Base-by-base conservation (phyloP, 2,888 invertebrate species). In the Pristionchus maxplancki region DNA sequence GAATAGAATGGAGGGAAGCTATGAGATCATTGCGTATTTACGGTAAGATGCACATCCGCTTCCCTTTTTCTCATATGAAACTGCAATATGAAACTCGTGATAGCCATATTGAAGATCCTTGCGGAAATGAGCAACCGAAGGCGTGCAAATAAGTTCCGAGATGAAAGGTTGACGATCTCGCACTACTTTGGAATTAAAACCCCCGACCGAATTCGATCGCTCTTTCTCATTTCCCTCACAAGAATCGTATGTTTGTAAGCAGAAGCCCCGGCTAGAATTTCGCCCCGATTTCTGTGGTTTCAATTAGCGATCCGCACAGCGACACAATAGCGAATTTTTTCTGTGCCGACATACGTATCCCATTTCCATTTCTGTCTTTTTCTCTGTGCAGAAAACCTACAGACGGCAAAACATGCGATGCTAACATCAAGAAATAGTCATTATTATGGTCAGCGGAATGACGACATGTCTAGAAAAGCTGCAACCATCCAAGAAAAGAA, bases 171-270 rank as follows among this genome's bases (percentile, higher is more conserved):
- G 37, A 31, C 28, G 37, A 34, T 37, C n/a, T n/a, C 71, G 34
- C 34, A 28, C 64, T 67, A 71, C 17, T 34, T 58, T 71, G 8
- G 71, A 71, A 71, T 20, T 71, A 6, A 11, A n/a, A 50, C 11
- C 71, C 20, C 37, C 71, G 71, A 71, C 15, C 31, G 17, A 67
- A 71, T 20, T 71, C 71, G 71, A 71, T 71, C 40, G 37, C 71
- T 71, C 71, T 67, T 67, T 34, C 15, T 31, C 34, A 71, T 71
- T 71, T 24, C n/a, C n/a, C n/a, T n/a, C n/a, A n/a, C 17, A 37
- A 71, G 71, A 71, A 71, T 71, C 71, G 64, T 67, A 67, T 67
- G 64, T 67, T 37, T 40, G 71, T 71, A 71, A 71, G 37, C 71
- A 71, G 71, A 71, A 71, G 71, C 71, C 71, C 9, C 71, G 64